Percentiles rank a stretch among this genome's conserved stretches.
These are phyloP conservation scores for Standfussiana lucernea DNA, from an alignment of 2,888 invertebrate genomes.

Conservation along the genomic window DNA sequence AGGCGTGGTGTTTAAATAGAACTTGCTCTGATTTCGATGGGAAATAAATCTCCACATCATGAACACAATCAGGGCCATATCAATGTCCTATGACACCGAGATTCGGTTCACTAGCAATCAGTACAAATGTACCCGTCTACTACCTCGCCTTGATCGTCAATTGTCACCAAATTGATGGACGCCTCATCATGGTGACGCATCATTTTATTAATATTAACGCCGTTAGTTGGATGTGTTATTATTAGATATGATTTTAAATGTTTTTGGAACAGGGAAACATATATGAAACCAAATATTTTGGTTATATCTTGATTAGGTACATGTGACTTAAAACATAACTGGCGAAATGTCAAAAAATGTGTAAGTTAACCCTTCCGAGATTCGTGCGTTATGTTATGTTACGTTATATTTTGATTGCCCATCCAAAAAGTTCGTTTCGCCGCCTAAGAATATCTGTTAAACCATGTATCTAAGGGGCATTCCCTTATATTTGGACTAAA, in stretches of 20 bases:
- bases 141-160: conserved; percentile 68
- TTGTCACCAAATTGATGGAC: conserved; percentile 63
- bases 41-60: neutral
- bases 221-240: neutral
- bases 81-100: conserved; percentile 13
- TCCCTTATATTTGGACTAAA: neutral
- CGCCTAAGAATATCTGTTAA: neutral
- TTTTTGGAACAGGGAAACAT: neutral
- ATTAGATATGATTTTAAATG: conserved; percentile 32
- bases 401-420: too few relatives aligned
- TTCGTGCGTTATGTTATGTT: too few relatives aligned
- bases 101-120: conserved; percentile 36
- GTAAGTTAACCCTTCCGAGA: too few relatives aligned
- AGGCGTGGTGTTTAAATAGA: neutral
- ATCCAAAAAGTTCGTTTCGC: neutral
- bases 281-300: neutral
- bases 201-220: conserved; percentile 45
- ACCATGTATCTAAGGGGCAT: neutral
- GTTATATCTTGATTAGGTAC: too few relatives aligned
- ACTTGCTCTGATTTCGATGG: neutral
- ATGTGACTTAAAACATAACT: too few relatives aligned
- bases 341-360: too few relatives aligned
- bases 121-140: conserved; percentile 7
- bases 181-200: conserved; percentile 49
- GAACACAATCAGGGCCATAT: conserved; percentile 11